phyloP scores from a whole-genome alignment of 1,140 invertebrate genomes.

The Drosophila pachea region DNA sequence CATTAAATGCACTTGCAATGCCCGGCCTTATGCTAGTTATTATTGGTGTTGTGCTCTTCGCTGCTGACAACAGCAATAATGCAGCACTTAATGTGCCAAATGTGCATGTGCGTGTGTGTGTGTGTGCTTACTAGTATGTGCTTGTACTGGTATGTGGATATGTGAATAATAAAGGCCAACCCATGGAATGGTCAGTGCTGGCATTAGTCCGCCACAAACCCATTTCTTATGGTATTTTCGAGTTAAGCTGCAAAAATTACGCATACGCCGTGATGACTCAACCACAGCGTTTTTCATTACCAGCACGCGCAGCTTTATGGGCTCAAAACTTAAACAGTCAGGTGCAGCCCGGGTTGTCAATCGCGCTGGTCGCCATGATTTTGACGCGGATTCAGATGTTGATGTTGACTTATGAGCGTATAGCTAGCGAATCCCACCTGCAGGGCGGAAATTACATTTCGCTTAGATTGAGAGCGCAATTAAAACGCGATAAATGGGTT shows the following conservation, averaged over 20 bases:
- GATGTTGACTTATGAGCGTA: constrained; percentile 59
- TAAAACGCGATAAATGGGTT: constrained; percentile 35
- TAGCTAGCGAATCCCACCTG: constrained; percentile 33
- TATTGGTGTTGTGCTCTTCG: constrained; percentile 20
- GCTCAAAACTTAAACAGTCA: constrained; percentile 3
- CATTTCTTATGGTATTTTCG: constrained; percentile 23
- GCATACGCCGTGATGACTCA: constrained; percentile 48
- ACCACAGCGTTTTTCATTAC: not conserved
- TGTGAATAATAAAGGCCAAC: too few species aligned
- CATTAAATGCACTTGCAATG: constrained; percentile 45
- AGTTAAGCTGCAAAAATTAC: constrained; percentile 45
- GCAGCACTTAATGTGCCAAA: constrained; percentile 59
- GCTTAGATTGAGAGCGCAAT: constrained; percentile 61
- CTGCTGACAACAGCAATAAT: constrained; percentile 40
- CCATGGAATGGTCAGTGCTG: constrained; percentile 36
- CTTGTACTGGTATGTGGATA: not conserved
- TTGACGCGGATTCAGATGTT: constrained; percentile 7
- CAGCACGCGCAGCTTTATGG: constrained; percentile 9
- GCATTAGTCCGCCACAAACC: constrained; percentile 41
- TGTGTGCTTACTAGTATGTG: constrained; percentile 7
- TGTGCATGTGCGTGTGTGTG: constrained; percentile 5
- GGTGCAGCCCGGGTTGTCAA: constrained; percentile 21
- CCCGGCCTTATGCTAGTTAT: not conserved
- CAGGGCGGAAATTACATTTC: constrained; percentile 70
- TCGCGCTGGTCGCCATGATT: constrained; percentile 9